Evolutionary conservation across 2,797 vertebrate species (phyloP).

Genomic region (Rhabdomys pumilio): DNA sequence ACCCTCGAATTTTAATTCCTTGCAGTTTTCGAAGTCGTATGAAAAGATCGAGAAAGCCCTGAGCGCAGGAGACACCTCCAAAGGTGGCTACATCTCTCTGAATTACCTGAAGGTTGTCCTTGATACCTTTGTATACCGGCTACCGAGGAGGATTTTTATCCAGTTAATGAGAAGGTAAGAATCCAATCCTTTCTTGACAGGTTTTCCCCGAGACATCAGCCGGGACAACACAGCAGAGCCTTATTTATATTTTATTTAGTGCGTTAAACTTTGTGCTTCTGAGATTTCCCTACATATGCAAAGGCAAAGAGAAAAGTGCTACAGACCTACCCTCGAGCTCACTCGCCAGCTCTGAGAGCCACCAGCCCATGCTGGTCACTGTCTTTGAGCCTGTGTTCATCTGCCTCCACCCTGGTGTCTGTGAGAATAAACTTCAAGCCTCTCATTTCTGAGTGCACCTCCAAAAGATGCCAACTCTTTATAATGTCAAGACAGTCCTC

Average conservation of each 20-base stretch:
- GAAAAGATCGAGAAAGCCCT: constrained; percentile 87
- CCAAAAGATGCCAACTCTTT: neutral
- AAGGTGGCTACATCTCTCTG: constrained; percentile 88
- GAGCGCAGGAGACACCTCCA: constrained; percentile 88
- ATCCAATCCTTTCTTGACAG: neutral
- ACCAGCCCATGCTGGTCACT: fast-evolving
- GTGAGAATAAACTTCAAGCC: neutral
- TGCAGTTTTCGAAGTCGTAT: constrained; percentile 86
- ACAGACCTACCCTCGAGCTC: fast-evolving
- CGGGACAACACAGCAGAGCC: neutral
- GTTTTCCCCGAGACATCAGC: neutral
- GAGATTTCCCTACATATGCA: neutral
- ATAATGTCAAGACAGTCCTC: neutral
- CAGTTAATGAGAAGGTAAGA: constrained; percentile 91
- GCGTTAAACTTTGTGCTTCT: constrained; percentile 25
- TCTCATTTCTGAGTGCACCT: neutral
- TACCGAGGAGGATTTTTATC: constrained; percentile 89
- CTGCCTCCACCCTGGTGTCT: neutral
- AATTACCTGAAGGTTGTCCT: constrained; percentile 90
- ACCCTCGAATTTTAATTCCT: constrained; percentile 78
- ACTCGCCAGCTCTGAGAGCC: fast-evolving
- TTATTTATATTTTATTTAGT: constrained; percentile 73
- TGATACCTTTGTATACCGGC: constrained; percentile 89
- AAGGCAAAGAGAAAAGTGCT: neutral
- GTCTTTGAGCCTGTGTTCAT: neutral